A percentile compares a stretch with the other conserved stretches of the same genome.
These are phyloP conservation scores for Collichthys lucidus DNA, from an alignment of 2,113 vertebrate genomes.

Conservation along the genomic window DNA sequence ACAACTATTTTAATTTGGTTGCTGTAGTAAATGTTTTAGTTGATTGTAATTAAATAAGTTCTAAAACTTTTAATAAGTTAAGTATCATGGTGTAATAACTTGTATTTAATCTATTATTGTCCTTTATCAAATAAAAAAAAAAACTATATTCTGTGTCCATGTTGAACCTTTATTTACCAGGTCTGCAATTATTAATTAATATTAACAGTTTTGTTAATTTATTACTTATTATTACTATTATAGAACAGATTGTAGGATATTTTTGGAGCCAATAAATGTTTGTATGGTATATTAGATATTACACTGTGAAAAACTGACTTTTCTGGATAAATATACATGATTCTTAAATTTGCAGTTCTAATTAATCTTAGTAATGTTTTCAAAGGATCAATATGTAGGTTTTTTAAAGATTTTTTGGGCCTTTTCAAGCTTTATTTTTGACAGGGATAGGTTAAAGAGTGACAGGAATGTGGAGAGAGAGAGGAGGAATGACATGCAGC, in stretches of 20 bases:
- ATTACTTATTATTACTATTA: neutral
- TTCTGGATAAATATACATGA: too few species aligned
- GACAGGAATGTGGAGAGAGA: too few species aligned
- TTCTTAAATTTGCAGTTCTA: too few species aligned
- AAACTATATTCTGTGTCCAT: conserved; percentile 45
- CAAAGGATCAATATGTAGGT: too few species aligned
- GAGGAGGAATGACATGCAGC: too few species aligned
- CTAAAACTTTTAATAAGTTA: conserved; percentile 68
- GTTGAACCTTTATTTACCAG: conserved; percentile 22
- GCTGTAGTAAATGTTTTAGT: conserved; percentile 67
- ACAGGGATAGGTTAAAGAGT: too few species aligned
- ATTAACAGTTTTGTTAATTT: neutral
- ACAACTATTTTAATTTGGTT: conserved; percentile 51
- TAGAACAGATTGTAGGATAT: neutral
- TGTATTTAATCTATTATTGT: conserved; percentile 76
- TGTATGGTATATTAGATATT: too few species aligned
- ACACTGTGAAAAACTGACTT: too few species aligned
- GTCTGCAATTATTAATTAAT: neutral
- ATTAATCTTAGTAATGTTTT: too few species aligned
- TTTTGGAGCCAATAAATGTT: too few species aligned
- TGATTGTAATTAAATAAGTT: conserved; percentile 60
- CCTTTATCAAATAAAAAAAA: conserved; percentile 74
- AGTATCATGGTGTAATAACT: conserved; percentile 66
- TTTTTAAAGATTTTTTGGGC: too few species aligned
- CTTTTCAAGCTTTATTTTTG: too few species aligned